Base-by-base conservation (phyloP, 1,140 invertebrate species). In the Dendrolimus punctatus region DNA sequence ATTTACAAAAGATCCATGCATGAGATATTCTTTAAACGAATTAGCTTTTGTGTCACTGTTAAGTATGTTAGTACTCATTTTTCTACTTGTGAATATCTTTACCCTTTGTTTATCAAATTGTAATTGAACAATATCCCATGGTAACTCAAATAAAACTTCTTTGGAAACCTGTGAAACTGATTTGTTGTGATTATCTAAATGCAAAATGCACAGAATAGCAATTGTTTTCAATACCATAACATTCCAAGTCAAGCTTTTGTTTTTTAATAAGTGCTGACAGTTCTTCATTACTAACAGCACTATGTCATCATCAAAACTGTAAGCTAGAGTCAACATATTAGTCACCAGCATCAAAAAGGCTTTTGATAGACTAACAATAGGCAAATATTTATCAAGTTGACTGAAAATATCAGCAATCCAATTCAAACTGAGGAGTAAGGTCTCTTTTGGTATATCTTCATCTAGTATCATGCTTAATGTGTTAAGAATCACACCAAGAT, bases 401-500 rank as follows among this genome's bases (percentile, higher is more conserved):
- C 68, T 67, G 40, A 93, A 88, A 63, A 96, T 91, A 66, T 94
- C 92, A 46, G 90, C 87, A 23, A 91, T 88, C 95, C 95, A 97
- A 51, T 90, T 89, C 8, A 96, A 75, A 3, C 92, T 56, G 0
- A 94, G 67, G 2, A 90, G 62, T 42, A 90, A 62, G 6, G 90
- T 89, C 75, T 91, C 89, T 50, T 87, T 80, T 5, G 87, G 76
- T 8, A 88, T 83, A 60, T 90, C 85, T 36, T 89, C 85, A 61
- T 89, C 88, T 6, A 93, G 87, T 36, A 89, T 88, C 56, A 91
- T 89, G 5, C 91, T 90, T 46, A 97, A 85, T 37, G 95, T 88
- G 57, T 91, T 89, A 4, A 98, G 84, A 59, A 97, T 95, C 39
- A 92, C 90, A 6, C 90, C 90, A 48, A 97, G 92, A 82, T 96